phyloP scores from a whole-genome alignment of 1,140 invertebrate genomes.

The Plodia interpunctella region DNA sequence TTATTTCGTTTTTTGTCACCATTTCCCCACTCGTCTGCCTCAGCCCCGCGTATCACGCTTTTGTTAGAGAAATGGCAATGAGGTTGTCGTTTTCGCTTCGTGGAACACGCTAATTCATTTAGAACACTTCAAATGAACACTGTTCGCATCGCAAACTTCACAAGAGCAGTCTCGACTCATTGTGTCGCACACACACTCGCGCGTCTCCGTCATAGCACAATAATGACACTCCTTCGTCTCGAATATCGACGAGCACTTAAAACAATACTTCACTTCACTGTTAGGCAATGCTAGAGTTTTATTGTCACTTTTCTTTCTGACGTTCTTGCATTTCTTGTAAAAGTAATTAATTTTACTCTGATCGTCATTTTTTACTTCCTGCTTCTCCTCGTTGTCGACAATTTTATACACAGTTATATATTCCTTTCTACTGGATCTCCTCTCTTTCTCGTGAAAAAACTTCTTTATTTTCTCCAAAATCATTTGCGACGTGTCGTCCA shows the following conservation, averaged over 20 bases:
- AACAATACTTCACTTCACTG: conserved; percentile 38
- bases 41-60: no score
- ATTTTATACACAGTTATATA: conserved; percentile 45
- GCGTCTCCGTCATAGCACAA: not conserved
- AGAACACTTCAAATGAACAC: no score
- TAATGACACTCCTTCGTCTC: conserved; percentile 19
- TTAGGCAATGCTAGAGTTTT: conserved; percentile 27
- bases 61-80: no score
- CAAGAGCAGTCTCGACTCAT: not conserved
- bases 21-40: no score
- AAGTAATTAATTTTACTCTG: conserved; percentile 19
- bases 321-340: conserved; percentile 26
- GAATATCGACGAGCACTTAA: conserved; percentile 42
- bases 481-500: conserved; percentile 12
- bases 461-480: conserved; percentile 17
- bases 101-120: no score
- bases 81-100: no score
- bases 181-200: not conserved
- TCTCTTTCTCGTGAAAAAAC: conserved; percentile 9
- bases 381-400: conserved; percentile 17
- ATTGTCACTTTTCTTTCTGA: conserved; percentile 10
- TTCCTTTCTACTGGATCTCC: conserved; percentile 16
- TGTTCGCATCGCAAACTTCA: not conserved
- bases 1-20: no score
- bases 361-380: conserved; percentile 8